Evolutionary conservation across 1,140 invertebrate species (phyloP).

Genomic region (Drosophila ironensis): DNA sequence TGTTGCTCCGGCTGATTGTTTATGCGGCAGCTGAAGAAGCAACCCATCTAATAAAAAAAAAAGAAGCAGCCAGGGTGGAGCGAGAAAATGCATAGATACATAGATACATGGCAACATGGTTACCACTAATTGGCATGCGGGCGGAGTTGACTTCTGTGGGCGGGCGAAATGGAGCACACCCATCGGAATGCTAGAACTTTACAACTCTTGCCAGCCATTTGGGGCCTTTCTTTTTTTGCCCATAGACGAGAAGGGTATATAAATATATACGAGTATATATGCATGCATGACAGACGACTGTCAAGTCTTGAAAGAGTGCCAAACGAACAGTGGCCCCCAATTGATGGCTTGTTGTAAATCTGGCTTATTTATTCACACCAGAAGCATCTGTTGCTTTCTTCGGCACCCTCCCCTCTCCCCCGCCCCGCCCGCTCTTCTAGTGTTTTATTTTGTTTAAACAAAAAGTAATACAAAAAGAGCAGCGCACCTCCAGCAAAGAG

Average conservation of each 20-base stretch:
- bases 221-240: neutral
- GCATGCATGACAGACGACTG: neutral
- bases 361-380: constrained; percentile 11
- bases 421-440: neutral
- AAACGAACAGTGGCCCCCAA: neutral
- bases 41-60: neutral
- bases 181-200: constrained; percentile 27
- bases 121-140: constrained; percentile 48
- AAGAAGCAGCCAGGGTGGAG: too few species aligned
- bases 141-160: constrained; percentile 4
- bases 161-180: constrained; percentile 19
- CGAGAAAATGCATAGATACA: too few species aligned
- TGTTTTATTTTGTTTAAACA: neutral
- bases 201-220: neutral
- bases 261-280: neutral
- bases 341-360: neutral
- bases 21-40: too few species aligned
- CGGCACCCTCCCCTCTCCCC: neutral
- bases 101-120: too few species aligned
- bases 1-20: too few species aligned
- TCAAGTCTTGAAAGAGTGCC: neutral
- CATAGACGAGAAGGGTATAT: neutral
- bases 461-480: neutral
- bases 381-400: constrained; percentile 24
- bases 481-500: too few species aligned